Conservation (phyloP, 2,113 vertebrate species). For the Etheostoma spectabile region DNA sequence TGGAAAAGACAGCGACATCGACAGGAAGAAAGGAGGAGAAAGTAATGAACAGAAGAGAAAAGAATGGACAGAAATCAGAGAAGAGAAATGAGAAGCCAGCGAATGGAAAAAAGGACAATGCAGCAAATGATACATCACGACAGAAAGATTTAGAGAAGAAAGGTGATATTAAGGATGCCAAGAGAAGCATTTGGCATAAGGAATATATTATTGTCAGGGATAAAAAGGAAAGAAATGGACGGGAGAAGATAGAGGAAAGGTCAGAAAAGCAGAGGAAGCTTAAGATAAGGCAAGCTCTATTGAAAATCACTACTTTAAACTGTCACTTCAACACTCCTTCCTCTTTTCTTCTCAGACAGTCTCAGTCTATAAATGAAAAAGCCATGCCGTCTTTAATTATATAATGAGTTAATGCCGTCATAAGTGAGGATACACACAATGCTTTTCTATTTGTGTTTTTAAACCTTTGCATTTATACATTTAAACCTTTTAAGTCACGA, state of each 20-base stretch:
- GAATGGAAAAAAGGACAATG: constrained; percentile 42
- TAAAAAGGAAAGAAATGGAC: constrained; percentile 59
- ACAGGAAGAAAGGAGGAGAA: constrained; percentile 20
- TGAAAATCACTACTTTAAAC: constrained; percentile 41
- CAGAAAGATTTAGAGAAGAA: constrained; percentile 34
- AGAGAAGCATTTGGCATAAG: constrained; percentile 35
- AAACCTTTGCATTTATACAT: too few species aligned
- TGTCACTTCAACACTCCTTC: constrained; percentile 20
- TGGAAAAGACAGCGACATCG: constrained; percentile 40
- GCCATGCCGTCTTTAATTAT: constrained; percentile 8
- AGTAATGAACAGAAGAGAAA: constrained; percentile 50
- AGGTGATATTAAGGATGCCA: constrained; percentile 52
- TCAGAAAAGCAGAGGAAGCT: constrained; percentile 56
- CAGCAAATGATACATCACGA: constrained; percentile 33
- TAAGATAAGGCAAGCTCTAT: constrained; percentile 40
- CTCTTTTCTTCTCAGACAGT: constrained; percentile 2
- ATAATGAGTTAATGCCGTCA: neutral
- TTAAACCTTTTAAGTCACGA: neutral
- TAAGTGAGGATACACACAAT: too few species aligned
- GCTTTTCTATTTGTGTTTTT: too few species aligned
- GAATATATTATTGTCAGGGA: constrained; percentile 58
- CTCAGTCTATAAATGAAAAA: constrained; percentile 32
- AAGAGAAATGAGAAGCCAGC: constrained; percentile 59
- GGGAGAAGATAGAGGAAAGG: constrained; percentile 46
- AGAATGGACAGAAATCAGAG: constrained; percentile 51